Percentiles rank a stretch among this genome's conserved stretches.
Evolutionary conservation across 2,888 invertebrate genomes (phyloP).

Genomic region (Ypsolopha sequella): DNA sequence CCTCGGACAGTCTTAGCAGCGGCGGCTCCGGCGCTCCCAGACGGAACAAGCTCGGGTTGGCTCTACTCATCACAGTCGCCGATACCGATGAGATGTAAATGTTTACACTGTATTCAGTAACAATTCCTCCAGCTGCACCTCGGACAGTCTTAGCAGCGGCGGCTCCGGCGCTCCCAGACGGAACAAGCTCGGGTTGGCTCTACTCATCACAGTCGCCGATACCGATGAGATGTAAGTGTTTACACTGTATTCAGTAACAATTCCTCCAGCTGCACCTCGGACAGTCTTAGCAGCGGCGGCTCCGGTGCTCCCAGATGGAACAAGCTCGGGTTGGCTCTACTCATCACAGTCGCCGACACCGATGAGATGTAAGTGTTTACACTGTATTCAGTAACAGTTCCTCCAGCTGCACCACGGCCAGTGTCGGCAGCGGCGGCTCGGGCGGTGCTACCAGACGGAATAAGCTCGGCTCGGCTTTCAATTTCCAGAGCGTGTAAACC

Average conservation of each 20-base stretch:
- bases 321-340: slow-evolving; percentile 50
- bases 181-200: slow-evolving; percentile 50
- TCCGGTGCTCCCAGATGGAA: slow-evolving; percentile 31
- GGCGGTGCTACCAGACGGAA: too few species aligned
- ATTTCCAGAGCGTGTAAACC: too few species aligned
- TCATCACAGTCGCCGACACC: slow-evolving; percentile 49
- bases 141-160: slow-evolving; percentile 41
- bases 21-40: slow-evolving; percentile 24
- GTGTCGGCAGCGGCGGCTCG: too few species aligned
- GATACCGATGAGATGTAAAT: slow-evolving; percentile 53
- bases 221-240: slow-evolving; percentile 45
- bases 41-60: slow-evolving; percentile 50
- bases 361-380: slow-evolving; percentile 43
- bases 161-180: slow-evolving; percentile 27
- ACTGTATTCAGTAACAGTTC: too few species aligned
- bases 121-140: slow-evolving; percentile 48
- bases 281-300: slow-evolving; percentile 38
- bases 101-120: slow-evolving; percentile 31
- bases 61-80: slow-evolving; percentile 49
- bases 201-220: slow-evolving; percentile 52
- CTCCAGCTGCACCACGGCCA: too few species aligned
- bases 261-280: slow-evolving; percentile 45
- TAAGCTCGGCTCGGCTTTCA: too few species aligned
- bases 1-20: slow-evolving; percentile 45
- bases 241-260: slow-evolving; percentile 39